Evolutionary conservation across 2,797 vertebrate species (phyloP).

Genomic region (Periparus ater): DNA sequence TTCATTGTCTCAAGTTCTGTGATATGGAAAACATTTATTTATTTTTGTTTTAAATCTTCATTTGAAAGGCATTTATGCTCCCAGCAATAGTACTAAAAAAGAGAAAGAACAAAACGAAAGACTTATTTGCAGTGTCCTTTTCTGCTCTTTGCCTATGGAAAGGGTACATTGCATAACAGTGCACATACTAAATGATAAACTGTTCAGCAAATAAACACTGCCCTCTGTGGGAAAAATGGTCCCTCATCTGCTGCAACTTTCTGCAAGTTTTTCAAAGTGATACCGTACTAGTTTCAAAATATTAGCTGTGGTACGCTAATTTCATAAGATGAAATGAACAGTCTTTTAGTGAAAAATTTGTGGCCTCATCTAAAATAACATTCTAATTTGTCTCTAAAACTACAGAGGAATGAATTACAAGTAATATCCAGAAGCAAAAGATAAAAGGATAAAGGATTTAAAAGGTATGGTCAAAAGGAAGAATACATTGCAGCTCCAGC

Average conservation of each 20-base stretch:
- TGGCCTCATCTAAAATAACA: neutral
- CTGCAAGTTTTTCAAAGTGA: neutral
- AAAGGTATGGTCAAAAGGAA: neutral
- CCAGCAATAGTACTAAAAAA: slow-evolving; percentile 18
- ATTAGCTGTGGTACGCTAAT: neutral
- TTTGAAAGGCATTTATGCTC: slow-evolving; percentile 15
- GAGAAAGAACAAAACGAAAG: neutral
- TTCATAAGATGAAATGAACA: neutral
- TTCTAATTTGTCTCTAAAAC: neutral
- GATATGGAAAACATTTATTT: neutral
- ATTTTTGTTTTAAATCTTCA: neutral
- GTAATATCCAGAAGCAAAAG: neutral
- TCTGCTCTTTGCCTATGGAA: neutral
- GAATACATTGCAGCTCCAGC: neutral
- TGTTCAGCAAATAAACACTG: slow-evolving; percentile 72
- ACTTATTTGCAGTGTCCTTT: slow-evolving; percentile 47
- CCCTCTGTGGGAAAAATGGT: slow-evolving; percentile 71
- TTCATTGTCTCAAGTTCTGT: neutral
- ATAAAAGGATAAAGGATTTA: neutral
- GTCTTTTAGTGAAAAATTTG: neutral
- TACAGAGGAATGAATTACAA: neutral
- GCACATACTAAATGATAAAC: neutral
- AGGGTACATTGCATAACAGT: neutral
- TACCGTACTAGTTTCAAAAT: neutral
- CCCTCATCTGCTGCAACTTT: neutral